phyloP scores from a whole-genome alignment of 2,113 vertebrate species.

The Tyto alba region DNA sequence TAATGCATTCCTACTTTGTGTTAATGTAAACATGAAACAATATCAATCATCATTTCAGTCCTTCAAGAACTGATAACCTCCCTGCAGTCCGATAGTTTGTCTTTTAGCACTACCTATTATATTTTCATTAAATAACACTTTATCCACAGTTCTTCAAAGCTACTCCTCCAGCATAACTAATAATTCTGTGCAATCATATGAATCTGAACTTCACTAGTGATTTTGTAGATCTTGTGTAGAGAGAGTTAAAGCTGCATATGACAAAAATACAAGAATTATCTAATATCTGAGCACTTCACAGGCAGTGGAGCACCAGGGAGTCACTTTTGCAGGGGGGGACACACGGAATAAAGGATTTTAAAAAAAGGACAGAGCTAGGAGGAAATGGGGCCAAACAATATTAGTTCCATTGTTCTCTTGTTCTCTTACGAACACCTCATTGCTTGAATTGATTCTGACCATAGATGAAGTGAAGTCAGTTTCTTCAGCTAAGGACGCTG shows the following conservation, averaged over 20 bases:
- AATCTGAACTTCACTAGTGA: no score
- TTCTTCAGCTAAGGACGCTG: neutral
- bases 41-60: neutral
- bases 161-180: neutral
- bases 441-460: neutral
- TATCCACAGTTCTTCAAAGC: neutral
- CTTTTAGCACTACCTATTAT: neutral
- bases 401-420: neutral
- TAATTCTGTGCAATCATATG: neutral
- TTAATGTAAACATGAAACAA: neutral
- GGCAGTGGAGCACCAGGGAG: neutral
- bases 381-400: neutral
- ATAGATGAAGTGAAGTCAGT: neutral
- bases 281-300: neutral
- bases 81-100: fast-evolving
- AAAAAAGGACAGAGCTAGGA: neutral
- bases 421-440: neutral
- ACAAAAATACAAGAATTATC: neutral
- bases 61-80: neutral
- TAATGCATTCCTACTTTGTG: neutral
- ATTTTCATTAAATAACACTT: neutral
- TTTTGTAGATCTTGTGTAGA: neutral
- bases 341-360: fast-evolving
- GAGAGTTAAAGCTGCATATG: neutral
- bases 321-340: neutral